phyloP scores from a whole-genome alignment of 2,113 vertebrate genomes.

The Solea solea region DNA sequence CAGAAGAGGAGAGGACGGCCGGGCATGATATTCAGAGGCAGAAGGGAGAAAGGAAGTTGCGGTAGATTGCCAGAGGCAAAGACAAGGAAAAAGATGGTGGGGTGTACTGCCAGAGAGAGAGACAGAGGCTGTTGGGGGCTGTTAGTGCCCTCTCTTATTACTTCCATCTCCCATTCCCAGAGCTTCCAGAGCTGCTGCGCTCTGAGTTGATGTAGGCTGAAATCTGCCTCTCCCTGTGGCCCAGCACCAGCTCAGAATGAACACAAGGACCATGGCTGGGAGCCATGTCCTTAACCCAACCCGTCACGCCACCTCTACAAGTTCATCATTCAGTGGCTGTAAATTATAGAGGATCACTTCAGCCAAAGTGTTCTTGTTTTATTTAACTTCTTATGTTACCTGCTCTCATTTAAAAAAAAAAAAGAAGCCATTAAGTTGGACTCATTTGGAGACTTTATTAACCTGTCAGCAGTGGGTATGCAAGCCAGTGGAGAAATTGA shows the following conservation, averaged over 20 bases:
- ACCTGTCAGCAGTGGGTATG: constrained; percentile 21
- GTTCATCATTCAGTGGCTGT: constrained; percentile 39
- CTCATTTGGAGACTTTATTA: constrained; percentile 21
- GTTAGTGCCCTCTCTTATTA: constrained; percentile 64
- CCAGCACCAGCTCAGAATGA: constrained; percentile 36
- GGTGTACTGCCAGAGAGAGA: constrained; percentile 12
- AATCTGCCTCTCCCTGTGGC: constrained; percentile 47
- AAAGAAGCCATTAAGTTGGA: background rate
- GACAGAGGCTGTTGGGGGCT: constrained; percentile 31
- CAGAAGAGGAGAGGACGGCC: constrained; percentile 20
- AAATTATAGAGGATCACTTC: constrained; percentile 16
- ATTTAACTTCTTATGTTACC: constrained; percentile 5
- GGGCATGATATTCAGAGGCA: constrained; percentile 41
- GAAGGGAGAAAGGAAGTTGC: constrained; percentile 46
- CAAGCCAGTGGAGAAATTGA: constrained; percentile 15
- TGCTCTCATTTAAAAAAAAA: constrained; percentile 5
- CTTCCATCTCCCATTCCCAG: constrained; percentile 63
- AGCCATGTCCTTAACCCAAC: constrained; percentile 38
- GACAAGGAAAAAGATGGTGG: constrained; percentile 21
- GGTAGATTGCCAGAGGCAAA: constrained; percentile 58
- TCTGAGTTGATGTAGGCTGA: constrained; percentile 57
- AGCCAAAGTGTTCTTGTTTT: constrained; percentile 6
- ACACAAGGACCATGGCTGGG: constrained; percentile 34
- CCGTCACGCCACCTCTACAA: constrained; percentile 12
- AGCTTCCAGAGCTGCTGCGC: constrained; percentile 53